Base-by-base conservation (phyloP, 92 coral and sea anemone species). In the Plumapathes pennacea region DNA sequence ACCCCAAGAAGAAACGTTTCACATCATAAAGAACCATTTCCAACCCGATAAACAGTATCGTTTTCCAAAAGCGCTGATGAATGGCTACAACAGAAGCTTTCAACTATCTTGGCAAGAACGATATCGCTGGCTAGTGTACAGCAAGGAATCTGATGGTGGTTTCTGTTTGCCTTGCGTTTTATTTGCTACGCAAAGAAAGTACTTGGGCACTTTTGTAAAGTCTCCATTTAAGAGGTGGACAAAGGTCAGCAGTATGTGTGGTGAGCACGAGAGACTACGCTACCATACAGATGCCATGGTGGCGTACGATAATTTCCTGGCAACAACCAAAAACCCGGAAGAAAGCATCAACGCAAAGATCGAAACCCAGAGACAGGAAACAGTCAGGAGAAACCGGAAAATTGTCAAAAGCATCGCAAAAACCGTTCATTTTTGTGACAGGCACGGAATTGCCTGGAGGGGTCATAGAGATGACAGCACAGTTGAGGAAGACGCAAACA, bases 161-260 rank as follows among this genome's bases (percentile, higher is more conserved):
- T 69, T 69, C 64, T 69, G 76, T 69, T 43, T 56, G 15, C 54
- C 64, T 26, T 68, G 76, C 64, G 32, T 68, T 42, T 57, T 68
- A 10, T 55, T 68, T 68, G 54, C 67, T 55, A 25, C 15, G 32
- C 4, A 45, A 21, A 40, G 66, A 46, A 65, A 56, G 32, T 54
- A 21, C 55, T 25, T 57, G 56, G 56, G 55, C 32, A 45, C 66
- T 17, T 68, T 68, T 7, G 66, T 68, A 68, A 55, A 28, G 24
- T 31, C 76, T 19, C 65, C 58, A 10, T 46, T 44, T 29, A 62
- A 21, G 17, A 58, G 57, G 61, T 50, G 72, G 51, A 64, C 21
- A 36, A 71, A 49, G 40, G 59, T 25, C 23, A 50, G 68, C 41
- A 25, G 26, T 25, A 60, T 58, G 68, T 70, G 69, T 32, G 67